Base-by-base conservation (phyloP, 2,797 vertebrate species). In the Austrolebias charrua region DNA sequence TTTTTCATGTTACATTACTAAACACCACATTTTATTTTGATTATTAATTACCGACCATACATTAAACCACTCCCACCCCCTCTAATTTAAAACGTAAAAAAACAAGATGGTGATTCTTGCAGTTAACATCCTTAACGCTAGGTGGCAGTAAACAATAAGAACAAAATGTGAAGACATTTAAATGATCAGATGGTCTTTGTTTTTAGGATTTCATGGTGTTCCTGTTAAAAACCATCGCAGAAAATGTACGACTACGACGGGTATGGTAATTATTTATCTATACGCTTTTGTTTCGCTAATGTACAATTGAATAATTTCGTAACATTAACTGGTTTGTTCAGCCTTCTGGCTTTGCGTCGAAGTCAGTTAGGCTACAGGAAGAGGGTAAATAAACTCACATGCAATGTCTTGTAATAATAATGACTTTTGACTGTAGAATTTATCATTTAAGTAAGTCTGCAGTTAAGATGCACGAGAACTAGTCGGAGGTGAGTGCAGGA, bases 181-280 rank as follows among this genome's bases (percentile, higher is more conserved):
- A 16, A 66, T n/a, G n/a, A n/a, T 87, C 89, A 87, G 88, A 88
- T 82, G 84, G 78, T 90, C 90, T 91, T 91, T 91, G 89, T 90
- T 87, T 85, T 79, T 61, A 9, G 10, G 72, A 65, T 55, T 42
- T 51, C 47, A 48, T 49, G 48, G 51, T 82, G 70, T 78, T 24
- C 24, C 18, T 57, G 49, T 63, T 64, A 77, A 69, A 68, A 73
- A 73, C 69, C 70, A 53, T 69, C 76, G 75, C 81, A 57, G 64
- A 85, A 82, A 82, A 91, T 88, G 88, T 86, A 85, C 76, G 83
- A 86, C 88, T 86, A 85, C 76, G 83, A 86, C 88, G 90, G 88
- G 89, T 91, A 90, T 40, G 12, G 12, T 40, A 56, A 64, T 55
- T 53, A 5, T 56, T 62, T 46, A 20, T 18, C 1, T 8, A 9